Conservation (phyloP, 2,888 invertebrate genomes). For the Laspeyria flexula region DNA sequence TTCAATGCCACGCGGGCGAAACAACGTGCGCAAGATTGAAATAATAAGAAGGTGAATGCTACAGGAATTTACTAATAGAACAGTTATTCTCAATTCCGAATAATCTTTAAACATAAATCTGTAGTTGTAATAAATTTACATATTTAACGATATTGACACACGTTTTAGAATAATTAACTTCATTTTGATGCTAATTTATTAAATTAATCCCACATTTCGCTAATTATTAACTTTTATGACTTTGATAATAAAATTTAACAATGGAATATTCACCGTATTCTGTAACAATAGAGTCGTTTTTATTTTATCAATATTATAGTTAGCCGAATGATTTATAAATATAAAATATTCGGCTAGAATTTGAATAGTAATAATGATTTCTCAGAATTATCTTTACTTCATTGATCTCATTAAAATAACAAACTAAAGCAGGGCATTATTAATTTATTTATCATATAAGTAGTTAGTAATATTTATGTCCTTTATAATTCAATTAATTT, state of each 20-base stretch:
- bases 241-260: not conserved
- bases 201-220: not conserved
- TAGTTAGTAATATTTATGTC: too few relatives aligned
- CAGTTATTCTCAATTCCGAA: slow-evolving; percentile 5
- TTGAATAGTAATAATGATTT: not conserved
- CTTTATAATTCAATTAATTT: too few relatives aligned
- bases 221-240: not conserved
- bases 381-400: not conserved
- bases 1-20: too few relatives aligned
- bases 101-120: slow-evolving; percentile 28
- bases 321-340: too few relatives aligned
- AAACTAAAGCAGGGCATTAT: too few relatives aligned
- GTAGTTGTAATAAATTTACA: slow-evolving; percentile 29
- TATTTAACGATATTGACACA: slow-evolving; percentile 29
- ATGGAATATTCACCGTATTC: not conserved
- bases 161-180: slow-evolving; percentile 33
- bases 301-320: too few relatives aligned
- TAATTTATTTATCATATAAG: too few relatives aligned
- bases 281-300: not conserved
- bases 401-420: not conserved
- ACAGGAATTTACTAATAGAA: not conserved
- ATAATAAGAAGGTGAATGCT: too few relatives aligned
- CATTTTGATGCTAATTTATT: slow-evolving; percentile 11
- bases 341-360: not conserved
- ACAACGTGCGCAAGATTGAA: too few relatives aligned